Evolutionary conservation across 2,888 invertebrate genomes (phyloP), one percentile per base, ranked within the genome.

Genomic region (Corythucha ciliata): DNA sequence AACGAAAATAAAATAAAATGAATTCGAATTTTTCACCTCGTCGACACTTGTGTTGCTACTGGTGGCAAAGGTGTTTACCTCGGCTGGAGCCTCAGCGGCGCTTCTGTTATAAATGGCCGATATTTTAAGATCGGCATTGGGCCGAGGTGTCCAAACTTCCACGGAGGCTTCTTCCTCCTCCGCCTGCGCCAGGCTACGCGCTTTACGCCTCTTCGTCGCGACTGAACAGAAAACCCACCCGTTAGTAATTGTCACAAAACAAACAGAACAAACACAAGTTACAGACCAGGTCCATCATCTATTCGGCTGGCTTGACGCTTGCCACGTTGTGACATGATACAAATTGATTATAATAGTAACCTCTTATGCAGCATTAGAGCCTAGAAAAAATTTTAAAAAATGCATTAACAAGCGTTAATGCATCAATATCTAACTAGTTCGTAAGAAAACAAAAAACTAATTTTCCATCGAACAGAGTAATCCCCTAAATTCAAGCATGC

Each of bases 81-180:
- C 87, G 62, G 87, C 87, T 48, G 87, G 86, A 68, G 85, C 84
- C 71, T 86, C 86, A 46, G 83, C 78, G 63, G 78, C 78, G 72
- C 75, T 81, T 68, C 77, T 78, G 70, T 91, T 90, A 72, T 90
- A 90, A 69, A 90, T 90, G 69, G 85, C 83, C 63, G 83, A 81
- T 74, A 83, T 82, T 74, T 88, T 89, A 69, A 89, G 81, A 73
- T 89, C 89, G 68, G 80, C 82, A 65, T 82, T 78, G 63, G 86
- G 81, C 64, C 87, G 78, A 64, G 85, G 82, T 68, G 85, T 86
- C 89, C 88, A 89, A 57, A 68, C 72, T 65, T 60, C 60, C 65
- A 63, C 63, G 65, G 65, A 62, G 59, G 58, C 57, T 79, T 75
- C 67, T 81, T 81, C 60, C 52, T 57, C 60, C 59, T 58, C 69